phyloP scores from a whole-genome alignment of 2,888 invertebrate genomes.

The Cerceris ruficornis region DNA sequence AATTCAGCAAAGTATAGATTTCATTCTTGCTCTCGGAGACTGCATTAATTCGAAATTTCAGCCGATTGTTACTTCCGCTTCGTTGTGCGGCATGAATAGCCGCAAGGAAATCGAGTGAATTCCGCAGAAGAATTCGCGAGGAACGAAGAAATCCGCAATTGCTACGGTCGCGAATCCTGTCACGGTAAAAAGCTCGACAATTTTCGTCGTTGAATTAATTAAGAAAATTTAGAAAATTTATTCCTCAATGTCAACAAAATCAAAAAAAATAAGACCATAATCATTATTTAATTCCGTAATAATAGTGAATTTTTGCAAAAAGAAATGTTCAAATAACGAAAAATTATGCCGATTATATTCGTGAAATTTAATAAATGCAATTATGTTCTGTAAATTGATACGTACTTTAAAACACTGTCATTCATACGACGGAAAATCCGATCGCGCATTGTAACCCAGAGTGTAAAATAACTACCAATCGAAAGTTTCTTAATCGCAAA shows the following conservation, averaged over 20 bases:
- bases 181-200: not conserved
- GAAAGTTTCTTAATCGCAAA: not conserved
- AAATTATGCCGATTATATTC: no score
- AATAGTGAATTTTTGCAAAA: no score
- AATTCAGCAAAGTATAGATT: conserved; percentile 51
- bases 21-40: conserved; percentile 45
- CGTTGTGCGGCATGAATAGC: conserved; percentile 28
- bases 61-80: conserved; percentile 58
- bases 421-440: not conserved
- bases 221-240: no score
- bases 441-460: not conserved
- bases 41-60: conserved; percentile 48
- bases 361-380: no score
- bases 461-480: not conserved
- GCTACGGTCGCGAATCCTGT: not conserved
- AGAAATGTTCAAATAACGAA: no score
- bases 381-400: no score
- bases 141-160: not conserved
- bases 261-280: no score
- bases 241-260: no score
- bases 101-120: conserved; percentile 19
- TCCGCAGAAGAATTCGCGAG: not conserved
- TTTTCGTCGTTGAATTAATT: no score
- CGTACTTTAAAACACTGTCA: no score
- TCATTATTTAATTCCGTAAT: no score